These are phyloP conservation scores for Hormiphora californensis DNA, from an alignment of 37 sponge, comb jelly and placozoan genomes.

Conservation along the genomic window DNA sequence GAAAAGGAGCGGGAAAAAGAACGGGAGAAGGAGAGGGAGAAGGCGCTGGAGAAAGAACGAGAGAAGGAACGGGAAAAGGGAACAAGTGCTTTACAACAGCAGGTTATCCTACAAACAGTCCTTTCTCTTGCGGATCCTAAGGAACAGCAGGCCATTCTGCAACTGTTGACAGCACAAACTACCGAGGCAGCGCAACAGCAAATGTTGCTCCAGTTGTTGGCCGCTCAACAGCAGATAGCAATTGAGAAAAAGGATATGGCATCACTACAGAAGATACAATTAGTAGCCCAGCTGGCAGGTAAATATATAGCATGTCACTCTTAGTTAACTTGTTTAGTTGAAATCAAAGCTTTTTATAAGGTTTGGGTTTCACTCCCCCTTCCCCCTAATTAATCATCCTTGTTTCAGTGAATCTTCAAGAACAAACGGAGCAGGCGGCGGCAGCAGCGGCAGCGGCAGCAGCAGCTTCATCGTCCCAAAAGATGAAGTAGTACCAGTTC, in stretches of 20 bases:
- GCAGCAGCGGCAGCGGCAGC: no score
- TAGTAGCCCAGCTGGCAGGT: constrained; percentile 19
- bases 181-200: constrained; percentile 10
- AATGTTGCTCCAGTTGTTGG: not conserved
- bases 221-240: not conserved
- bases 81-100: constrained; percentile 22
- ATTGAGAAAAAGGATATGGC: constrained; percentile 29
- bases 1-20: no score
- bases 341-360: not conserved
- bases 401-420: no score
- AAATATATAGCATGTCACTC: no score
- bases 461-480: no score
- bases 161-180: not conserved
- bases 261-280: constrained; percentile 2
- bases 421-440: no score
- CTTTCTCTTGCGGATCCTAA: constrained; percentile 17
- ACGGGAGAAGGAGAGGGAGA: no score
- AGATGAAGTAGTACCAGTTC: no score
- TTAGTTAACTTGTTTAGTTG: no score
- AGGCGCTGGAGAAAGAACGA: no score
- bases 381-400: no score
- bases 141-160: constrained; percentile 34
- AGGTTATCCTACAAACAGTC: constrained; percentile 11
- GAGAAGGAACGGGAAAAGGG: no score
- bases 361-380: not conserved